Base-by-base conservation (phyloP, 2,113 vertebrate species). In the Alaudala cheleensis region DNA sequence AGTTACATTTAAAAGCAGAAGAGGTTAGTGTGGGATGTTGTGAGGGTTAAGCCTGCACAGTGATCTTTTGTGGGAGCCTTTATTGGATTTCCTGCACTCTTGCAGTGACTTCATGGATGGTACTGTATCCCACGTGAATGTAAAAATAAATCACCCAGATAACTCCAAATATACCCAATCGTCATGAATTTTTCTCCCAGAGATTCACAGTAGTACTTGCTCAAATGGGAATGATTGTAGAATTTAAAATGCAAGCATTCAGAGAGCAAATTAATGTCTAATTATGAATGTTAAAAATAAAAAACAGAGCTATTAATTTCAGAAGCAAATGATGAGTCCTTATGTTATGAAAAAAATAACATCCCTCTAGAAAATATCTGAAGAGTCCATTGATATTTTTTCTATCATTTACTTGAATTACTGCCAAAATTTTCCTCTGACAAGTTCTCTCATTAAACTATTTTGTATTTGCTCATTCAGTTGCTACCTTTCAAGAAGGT, bases 261-360 rank as follows among this genome's bases (percentile, higher is more conserved):
- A 72, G 72, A 86, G 53, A 88, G 49, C 6, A 96, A 95, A 96
- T 93, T 96, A 92, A 94, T 92, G 60, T 53, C 72, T 97, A 95
- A 96, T 93, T 94, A 90, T 79, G 49, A 94, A 86, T 67, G 92
- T 86, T 96, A 96, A 95, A 97, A 96, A 96, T 97, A 95, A 96
- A 95, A 95, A 93, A 60, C 79, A 96, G 58, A 96, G 54, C 58
- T 93, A 94, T 92, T 94, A 96, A 92, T 96, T 95, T 88, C 92
- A 95, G 88, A 23, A 84, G 60, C 62, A 94, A 93, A 92, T 88
- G 10, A 95, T 92, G 23, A 86, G 56, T 47, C 44, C 82, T 93
- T 90, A 90, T 47, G 34, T 70, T 90, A 81, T 37, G 31, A 82
- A 90, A 83, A 96, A 96, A 96, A 94, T 78, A 93, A 78, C 42